Evolutionary conservation across 2,888 invertebrate genomes (phyloP).

Genomic region (Tanypteryx hageni): DNA sequence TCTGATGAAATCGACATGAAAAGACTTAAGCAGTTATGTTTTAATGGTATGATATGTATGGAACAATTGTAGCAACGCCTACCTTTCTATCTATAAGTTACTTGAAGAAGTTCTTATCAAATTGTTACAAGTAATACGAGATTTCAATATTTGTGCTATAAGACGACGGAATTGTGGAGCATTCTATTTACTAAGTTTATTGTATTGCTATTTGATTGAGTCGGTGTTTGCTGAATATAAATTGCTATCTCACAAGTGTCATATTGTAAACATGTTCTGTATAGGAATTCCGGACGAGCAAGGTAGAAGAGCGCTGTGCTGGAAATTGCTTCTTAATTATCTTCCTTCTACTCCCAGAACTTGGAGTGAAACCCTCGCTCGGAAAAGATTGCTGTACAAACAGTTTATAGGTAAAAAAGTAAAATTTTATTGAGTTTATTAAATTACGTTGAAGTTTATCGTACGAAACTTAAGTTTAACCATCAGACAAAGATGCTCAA

Average conservation of each 20-base stretch:
- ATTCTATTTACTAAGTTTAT: slow-evolving; percentile 51
- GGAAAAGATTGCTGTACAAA: slow-evolving; percentile 88
- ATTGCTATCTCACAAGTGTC: background rate
- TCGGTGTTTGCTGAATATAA: background rate
- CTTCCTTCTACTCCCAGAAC: slow-evolving; percentile 83
- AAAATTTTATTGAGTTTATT: background rate
- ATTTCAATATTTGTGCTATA: slow-evolving; percentile 57
- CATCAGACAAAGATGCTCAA: background rate
- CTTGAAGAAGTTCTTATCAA: slow-evolving; percentile 21
- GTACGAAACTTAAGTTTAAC: background rate
- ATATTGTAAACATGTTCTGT: slow-evolving; percentile 68
- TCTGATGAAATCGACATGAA: slow-evolving; percentile 84
- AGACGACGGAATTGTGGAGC: slow-evolving; percentile 35
- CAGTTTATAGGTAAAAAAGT: slow-evolving; percentile 84
- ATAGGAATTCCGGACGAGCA: slow-evolving; percentile 93
- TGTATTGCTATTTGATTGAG: background rate
- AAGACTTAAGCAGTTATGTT: slow-evolving; percentile 83
- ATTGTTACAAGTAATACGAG: slow-evolving; percentile 36
- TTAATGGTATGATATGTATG: slow-evolving; percentile 82
- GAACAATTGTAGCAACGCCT: slow-evolving; percentile 34
- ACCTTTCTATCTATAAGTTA: slow-evolving; percentile 2
- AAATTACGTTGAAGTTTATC: background rate
- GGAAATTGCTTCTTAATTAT: slow-evolving; percentile 93
- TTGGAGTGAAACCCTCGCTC: slow-evolving; percentile 83
- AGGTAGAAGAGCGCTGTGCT: slow-evolving; percentile 88